A percentile compares a stretch with the other conserved stretches of the same genome.
phyloP scores from a whole-genome alignment of 1,140 invertebrate species.

The Acromyrmex echinatior region DNA sequence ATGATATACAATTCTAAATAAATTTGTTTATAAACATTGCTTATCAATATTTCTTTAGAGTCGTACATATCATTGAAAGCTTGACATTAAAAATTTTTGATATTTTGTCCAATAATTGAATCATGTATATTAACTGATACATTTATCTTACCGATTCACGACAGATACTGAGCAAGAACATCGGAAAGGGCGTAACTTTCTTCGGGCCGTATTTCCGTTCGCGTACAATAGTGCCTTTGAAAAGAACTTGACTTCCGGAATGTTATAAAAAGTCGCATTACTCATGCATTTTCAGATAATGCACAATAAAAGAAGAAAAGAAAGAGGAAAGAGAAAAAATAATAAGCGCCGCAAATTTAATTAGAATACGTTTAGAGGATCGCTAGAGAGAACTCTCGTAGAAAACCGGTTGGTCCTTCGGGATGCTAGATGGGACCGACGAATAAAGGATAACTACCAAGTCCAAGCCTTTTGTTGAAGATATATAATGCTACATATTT shows the following conservation, averaged over 20 bases:
- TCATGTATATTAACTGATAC: no score
- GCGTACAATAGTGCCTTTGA: constrained; percentile 68
- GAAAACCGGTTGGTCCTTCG: background rate
- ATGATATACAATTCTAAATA: no score
- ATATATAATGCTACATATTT: constrained; percentile 61
- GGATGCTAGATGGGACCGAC: background rate
- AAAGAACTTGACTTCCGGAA: constrained; percentile 41
- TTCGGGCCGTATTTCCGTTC: constrained; percentile 41
- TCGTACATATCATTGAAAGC: no score
- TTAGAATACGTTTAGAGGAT: background rate
- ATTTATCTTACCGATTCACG: background rate
- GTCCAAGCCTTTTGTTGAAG: constrained; percentile 44
- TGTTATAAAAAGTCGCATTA: constrained; percentile 50
- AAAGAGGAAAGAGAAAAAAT: background rate
- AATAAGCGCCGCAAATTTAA: constrained; percentile 6
- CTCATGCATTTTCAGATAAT: background rate
- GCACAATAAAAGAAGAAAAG: constrained; percentile 5
- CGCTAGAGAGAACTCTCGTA: constrained; percentile 12
- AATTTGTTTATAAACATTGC: no score
- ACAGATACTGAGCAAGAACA: background rate
- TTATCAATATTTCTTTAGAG: no score
- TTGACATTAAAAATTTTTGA: no score
- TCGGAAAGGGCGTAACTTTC: constrained; percentile 9
- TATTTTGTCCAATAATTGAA: no score
- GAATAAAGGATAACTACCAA: background rate